Base-by-base conservation (phyloP, 1,140 invertebrate genomes). In the Drosophila parabipectinata region DNA sequence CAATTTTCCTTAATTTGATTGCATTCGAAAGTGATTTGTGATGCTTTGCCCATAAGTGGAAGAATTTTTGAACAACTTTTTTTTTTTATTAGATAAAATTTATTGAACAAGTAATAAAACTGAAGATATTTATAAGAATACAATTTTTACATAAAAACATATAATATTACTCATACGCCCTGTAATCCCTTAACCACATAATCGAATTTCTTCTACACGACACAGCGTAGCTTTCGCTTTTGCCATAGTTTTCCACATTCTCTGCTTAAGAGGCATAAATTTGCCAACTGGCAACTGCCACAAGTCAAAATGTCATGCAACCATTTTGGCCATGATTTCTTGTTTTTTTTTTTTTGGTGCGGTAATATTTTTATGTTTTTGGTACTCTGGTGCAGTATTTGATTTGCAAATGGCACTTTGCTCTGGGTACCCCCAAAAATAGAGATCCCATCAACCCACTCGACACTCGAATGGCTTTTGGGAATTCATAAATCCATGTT, bases 401-500 rank as follows among this genome's bases (percentile, higher is more conserved):
- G 72, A 75, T 52, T 66, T 75, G 44, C 72, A 75, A 75, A 75
- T 66, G 53, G 48, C 53, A 66, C 44, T 34, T 21, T 45, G 12
- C 44, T 26, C 7, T 41, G 5, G 15, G 14, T 32, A 14, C 18
- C 18, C 28, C 41, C 24, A 12, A 47, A 47, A 47, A n/a, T 44
- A 9, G 54, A 28, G 30, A 10, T 44, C n/a, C 44, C 56, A 51
- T 39, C 9, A 44, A 14, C 41, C 41, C 62, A 48, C 41, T 59
- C 61, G 54, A 28, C 18, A 28, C 18, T 56, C 47, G 30, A 52
- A 56, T 74, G 39, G 39, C 47, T 39, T 61, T 66, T 56, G 10
- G 61, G 37, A 56, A 66, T 53, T 74, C 72, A 75, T 75, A 75
- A 75, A 75, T 75, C 61, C 62, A 59, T 67, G 72, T 59, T 54